Conservation (phyloP, 2,888 invertebrate species). For the Thecophora atra region DNA sequence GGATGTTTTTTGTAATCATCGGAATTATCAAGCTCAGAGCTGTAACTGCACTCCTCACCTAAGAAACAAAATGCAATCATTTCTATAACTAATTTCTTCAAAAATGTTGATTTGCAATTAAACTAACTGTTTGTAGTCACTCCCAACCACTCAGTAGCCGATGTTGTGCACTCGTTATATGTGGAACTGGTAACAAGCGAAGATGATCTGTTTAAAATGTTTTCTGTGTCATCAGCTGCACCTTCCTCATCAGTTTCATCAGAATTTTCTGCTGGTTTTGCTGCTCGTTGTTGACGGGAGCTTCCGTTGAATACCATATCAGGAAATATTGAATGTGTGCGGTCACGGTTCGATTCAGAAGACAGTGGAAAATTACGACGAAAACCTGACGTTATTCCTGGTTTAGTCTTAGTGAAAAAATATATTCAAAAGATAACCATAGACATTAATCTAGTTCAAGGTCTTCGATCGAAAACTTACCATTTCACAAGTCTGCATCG, state of each 20-base stretch:
- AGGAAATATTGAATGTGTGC: conserved; percentile 26
- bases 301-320: conserved; percentile 46
- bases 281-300: conserved; percentile 5
- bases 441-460: too few relatives aligned
- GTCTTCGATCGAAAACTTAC: neutral
- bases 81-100: neutral
- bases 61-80: conserved; percentile 21
- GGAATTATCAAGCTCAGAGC: conserved; percentile 77
- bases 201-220: conserved; percentile 70
- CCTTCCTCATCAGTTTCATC: conserved; percentile 66
- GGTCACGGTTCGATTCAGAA: conserved; percentile 28
- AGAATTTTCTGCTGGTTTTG: conserved; percentile 52
- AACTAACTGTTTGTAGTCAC: conserved; percentile 84
- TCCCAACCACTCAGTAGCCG: conserved; percentile 86
- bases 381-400: conserved; percentile 19
- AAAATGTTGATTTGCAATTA: neutral
- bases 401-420: neutral
- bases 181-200: conserved; percentile 59
- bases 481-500: neutral
- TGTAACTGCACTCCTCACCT: conserved; percentile 74
- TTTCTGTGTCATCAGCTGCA: conserved; percentile 70
- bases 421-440: neutral
- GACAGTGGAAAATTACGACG: conserved; percentile 18
- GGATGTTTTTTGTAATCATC: conserved; percentile 67
- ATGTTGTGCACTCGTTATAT: conserved; percentile 70